Conservation (phyloP, 2,113 vertebrate genomes). For the Cariama cristata region DNA sequence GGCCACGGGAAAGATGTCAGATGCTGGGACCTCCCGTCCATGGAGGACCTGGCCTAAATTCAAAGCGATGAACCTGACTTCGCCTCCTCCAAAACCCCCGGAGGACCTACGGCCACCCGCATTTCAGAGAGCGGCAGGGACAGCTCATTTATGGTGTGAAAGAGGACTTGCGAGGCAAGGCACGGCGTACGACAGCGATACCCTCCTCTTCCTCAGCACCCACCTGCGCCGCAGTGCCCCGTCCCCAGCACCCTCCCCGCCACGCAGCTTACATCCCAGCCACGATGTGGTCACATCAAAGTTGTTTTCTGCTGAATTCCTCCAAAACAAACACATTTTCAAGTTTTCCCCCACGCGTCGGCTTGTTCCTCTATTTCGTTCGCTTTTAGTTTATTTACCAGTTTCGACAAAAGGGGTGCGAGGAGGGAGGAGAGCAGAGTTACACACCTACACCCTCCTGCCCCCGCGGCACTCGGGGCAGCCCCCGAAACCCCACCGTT, state of each 20-base stretch:
- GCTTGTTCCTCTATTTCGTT: background rate
- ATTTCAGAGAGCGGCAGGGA: background rate
- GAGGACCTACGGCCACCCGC: background rate
- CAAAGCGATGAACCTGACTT: background rate
- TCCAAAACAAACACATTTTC: background rate
- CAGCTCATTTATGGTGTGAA: background rate
- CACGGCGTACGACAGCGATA: fast-evolving
- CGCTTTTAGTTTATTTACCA: background rate
- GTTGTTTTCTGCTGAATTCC: background rate
- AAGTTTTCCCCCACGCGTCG: fast-evolving
- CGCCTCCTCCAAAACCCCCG: background rate
- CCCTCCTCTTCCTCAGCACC: background rate
- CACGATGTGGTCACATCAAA: fast-evolving
- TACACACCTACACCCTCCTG: background rate
- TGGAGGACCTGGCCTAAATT: background rate
- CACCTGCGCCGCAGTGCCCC: background rate
- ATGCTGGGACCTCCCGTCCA: background rate
- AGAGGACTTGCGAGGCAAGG: background rate
- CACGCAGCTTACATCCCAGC: fast-evolving
- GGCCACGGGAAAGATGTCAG: background rate
- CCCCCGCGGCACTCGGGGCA: background rate
- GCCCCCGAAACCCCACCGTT: background rate
- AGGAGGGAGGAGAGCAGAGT: background rate
- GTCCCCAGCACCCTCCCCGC: background rate
- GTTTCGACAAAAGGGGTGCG: background rate